Conservation (phyloP, 2,113 vertebrate genomes). For the Anoplopoma fimbria region DNA sequence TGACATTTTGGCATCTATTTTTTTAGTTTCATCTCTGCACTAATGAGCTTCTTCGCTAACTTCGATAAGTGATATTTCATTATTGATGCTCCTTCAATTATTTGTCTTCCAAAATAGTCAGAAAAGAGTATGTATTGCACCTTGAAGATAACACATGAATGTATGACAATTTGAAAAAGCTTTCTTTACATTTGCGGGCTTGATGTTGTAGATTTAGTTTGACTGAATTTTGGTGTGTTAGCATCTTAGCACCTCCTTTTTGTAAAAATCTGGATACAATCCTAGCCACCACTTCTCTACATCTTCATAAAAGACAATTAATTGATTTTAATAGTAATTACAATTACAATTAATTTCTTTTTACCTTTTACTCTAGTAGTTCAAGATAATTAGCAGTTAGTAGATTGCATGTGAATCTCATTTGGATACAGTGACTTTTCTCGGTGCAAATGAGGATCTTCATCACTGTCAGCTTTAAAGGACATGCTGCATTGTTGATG, state of each 20-base stretch:
- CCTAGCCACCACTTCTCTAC: background rate
- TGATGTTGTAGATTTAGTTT: background rate
- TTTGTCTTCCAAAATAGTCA: background rate
- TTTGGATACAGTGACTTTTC: constrained; percentile 81
- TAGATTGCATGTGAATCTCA: constrained; percentile 49
- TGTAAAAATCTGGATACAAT: background rate
- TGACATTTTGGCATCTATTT: constrained; percentile 15
- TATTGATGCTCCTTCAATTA: constrained; percentile 18
- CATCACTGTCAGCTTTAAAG: constrained; percentile 76
- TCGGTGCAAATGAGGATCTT: constrained; percentile 80
- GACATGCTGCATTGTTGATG: constrained; percentile 5
- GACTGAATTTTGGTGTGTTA: background rate
- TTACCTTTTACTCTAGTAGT: constrained; percentile 1
- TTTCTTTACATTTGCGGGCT: background rate
- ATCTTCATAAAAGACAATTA: background rate
- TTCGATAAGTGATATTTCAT: background rate
- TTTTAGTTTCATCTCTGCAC: constrained; percentile 3
- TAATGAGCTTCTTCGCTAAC: constrained; percentile 4
- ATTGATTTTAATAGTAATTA: background rate
- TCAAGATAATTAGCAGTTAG: background rate
- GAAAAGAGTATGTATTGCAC: background rate
- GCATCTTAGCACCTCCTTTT: background rate
- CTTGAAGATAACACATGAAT: background rate
- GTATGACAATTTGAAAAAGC: background rate
- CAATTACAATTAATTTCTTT: too few relatives aligned